phyloP scores from a whole-genome alignment of 2,888 invertebrate species.

The Cheiracanthium punctorium region DNA sequence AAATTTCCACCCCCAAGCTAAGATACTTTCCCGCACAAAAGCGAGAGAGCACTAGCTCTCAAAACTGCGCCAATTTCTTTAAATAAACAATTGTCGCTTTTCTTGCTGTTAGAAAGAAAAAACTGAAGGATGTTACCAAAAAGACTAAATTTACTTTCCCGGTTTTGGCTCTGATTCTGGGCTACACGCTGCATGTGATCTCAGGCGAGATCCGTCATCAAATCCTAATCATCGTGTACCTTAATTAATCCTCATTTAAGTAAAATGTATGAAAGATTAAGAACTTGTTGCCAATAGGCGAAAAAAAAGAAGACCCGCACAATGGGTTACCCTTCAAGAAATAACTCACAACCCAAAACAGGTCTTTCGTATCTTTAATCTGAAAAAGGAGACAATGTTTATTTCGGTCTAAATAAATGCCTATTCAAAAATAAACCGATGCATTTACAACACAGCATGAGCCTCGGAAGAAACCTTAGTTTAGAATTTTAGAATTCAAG shows the following conservation, averaged over 20 bases:
- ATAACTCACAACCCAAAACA: too few relatives aligned
- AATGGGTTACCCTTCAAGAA: too few relatives aligned
- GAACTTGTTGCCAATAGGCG: too few relatives aligned
- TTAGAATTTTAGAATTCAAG: too few relatives aligned
- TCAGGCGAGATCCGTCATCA: slow-evolving; percentile 16
- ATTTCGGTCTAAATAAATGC: too few relatives aligned
- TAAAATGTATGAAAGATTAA: background rate
- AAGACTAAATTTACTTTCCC: slow-evolving; percentile 15
- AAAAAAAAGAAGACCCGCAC: too few relatives aligned
- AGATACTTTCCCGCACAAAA: background rate
- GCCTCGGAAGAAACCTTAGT: too few relatives aligned
- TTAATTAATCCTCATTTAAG: slow-evolving; percentile 22
- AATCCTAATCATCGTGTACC: slow-evolving; percentile 37
- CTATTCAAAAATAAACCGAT: too few relatives aligned
- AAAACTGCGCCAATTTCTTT: slow-evolving; percentile 15
- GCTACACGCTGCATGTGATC: background rate
- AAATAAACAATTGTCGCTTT: slow-evolving; percentile 15
- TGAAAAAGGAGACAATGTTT: too few relatives aligned
- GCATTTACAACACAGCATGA: too few relatives aligned
- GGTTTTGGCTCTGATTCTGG: background rate
- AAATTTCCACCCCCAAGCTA: background rate
- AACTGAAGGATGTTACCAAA: slow-evolving; percentile 17
- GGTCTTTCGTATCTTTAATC: too few relatives aligned
- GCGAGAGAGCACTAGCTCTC: background rate
- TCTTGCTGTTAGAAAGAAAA: background rate